Base-by-base conservation (phyloP, 1,140 invertebrate species). In the Drosophila seguyi region DNA sequence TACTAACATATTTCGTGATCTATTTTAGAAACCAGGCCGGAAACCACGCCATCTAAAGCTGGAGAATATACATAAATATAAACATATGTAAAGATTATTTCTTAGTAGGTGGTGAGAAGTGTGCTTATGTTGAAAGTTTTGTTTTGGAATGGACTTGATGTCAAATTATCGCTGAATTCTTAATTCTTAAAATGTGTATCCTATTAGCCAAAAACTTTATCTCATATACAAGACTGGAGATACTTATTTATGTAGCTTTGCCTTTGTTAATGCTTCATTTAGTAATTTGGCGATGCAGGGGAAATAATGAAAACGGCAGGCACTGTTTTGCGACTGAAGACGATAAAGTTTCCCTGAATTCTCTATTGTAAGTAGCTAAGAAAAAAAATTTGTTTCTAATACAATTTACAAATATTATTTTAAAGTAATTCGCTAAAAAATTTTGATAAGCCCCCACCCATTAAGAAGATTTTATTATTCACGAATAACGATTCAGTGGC, bases 191-290 rank as follows among this genome's bases (percentile, higher is more conserved):
- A 47, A 56, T 57, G 36, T 14, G 0, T 11, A 1, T 20, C 10
- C 14, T 72, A 34, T n/a, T 67, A n/a, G 20, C 22, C 11, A 72
- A 62, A 34, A 72, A 62, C 34, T 36, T 72, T 29, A 48, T 20
- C 10, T 29, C 57, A 8, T 72, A 73, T 13, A 48, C 67, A 18
- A 38, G 57, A 20, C 18, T 61, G 5, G 57, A 75, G 8, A 62
- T 63, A 11, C 3, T 73, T 20, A 31, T 61, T 8, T 75, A 62
- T 22, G 11, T 55, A 2, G 11, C 48, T 3, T 13, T 75, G 13
- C 65, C 65, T 3, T 31, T 69, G 25, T 31, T 69, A 31, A 42
- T 74, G 66, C 11, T 55, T 10, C 55, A 71, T 45, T 60, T 74
- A 25, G 31, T 69, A 20, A 14, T 10, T 39, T 8, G 38, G 10